Conservation (phyloP, 2,113 vertebrate genomes). For the human region DNA sequence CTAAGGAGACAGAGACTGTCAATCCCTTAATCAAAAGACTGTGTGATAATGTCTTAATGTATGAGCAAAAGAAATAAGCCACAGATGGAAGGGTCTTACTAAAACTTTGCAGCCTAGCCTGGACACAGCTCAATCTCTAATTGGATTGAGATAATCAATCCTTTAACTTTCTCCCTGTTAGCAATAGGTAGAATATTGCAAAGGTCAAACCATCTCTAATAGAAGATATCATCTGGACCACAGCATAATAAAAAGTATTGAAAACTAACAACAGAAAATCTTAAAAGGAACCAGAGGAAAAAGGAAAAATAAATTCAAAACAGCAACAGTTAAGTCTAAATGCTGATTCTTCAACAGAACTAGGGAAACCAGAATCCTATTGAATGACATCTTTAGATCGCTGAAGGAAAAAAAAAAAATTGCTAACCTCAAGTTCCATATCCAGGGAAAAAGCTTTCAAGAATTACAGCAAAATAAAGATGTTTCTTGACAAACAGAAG, state of each 20-base stretch:
- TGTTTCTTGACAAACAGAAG: conserved; percentile 3
- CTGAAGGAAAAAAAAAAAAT: background rate
- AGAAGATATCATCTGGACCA: background rate
- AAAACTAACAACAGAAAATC: conserved; percentile 19
- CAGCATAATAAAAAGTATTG: conserved; percentile 35
- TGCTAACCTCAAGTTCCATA: background rate
- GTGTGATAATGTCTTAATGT: background rate
- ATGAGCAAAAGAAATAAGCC: background rate
- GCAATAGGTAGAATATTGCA: background rate
- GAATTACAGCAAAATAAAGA: background rate
- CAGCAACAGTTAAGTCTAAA: background rate
- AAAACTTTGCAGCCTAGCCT: background rate
- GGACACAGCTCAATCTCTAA: background rate
- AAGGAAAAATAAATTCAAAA: conserved; percentile 3
- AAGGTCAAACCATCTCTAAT: background rate
- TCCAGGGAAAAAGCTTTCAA: background rate
- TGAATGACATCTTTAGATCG: conserved; percentile 3
- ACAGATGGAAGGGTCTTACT: background rate
- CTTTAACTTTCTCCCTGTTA: background rate
- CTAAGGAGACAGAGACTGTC: background rate
- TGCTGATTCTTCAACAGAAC: background rate
- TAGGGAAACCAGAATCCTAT: background rate
- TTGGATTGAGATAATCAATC: background rate
- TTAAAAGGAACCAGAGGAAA: background rate
- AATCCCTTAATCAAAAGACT: background rate